phyloP scores from a whole-genome alignment of 2,113 vertebrate genomes.

The Sylvia atricapilla region DNA sequence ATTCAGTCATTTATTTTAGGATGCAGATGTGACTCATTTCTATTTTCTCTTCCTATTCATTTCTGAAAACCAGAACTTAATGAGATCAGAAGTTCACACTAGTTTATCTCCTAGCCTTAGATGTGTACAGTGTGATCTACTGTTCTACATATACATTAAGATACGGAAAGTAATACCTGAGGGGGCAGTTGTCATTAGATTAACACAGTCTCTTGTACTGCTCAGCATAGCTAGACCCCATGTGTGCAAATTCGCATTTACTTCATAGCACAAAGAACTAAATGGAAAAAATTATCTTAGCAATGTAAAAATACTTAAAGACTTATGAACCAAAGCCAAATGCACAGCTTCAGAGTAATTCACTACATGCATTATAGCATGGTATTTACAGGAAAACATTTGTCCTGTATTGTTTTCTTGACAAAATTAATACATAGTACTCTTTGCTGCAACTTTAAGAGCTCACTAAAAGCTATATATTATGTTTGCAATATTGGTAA shows the following conservation, averaged over 20 bases:
- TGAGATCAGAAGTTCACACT: not conserved
- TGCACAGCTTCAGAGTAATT: not conserved
- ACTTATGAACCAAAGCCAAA: not conserved
- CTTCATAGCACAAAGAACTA: not conserved
- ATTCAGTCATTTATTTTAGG: not conserved
- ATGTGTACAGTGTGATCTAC: not conserved
- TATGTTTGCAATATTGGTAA: not conserved
- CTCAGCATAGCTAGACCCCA: not conserved
- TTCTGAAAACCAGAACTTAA: not conserved
- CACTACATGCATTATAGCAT: fast-evolving
- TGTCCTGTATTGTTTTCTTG: not conserved
- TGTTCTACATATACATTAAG: not conserved
- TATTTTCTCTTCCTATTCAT: not conserved
- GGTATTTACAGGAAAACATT: not conserved
- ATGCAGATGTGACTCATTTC: not conserved
- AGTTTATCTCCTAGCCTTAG: not conserved
- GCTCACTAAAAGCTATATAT: not conserved
- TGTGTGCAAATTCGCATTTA: not conserved
- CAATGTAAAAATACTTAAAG: not conserved
- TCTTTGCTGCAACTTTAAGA: not conserved
- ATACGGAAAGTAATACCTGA: not conserved
- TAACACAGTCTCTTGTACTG: not conserved
- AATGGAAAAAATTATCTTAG: not conserved
- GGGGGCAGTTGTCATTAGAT: not conserved
- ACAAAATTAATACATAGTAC: not conserved